These are phyloP conservation scores for Antheraea yamamai DNA, from an alignment of 2,888 invertebrate species.

Conservation along the genomic window DNA sequence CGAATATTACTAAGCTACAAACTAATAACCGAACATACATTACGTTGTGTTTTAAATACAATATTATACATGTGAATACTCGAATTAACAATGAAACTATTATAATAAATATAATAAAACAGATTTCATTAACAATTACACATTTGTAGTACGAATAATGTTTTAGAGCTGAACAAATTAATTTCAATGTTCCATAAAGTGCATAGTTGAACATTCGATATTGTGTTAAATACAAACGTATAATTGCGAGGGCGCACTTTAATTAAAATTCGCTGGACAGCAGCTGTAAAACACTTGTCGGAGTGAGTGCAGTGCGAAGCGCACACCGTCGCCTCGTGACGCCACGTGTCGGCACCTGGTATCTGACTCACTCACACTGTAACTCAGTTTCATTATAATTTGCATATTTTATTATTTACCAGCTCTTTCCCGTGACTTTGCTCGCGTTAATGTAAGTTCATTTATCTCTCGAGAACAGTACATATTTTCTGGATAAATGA, in stretches of 20 bases:
- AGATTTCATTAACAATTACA: neutral
- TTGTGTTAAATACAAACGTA: constrained; percentile 5
- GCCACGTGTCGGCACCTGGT: neutral
- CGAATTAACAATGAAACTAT: neutral
- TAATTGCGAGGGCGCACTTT: neutral
- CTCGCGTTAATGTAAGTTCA: too few species aligned
- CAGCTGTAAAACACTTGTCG: constrained; percentile 2
- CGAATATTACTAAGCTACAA: neutral
- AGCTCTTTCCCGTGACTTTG: neutral
- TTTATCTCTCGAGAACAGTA: too few species aligned
- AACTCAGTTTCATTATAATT: neutral
- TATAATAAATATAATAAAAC: neutral
- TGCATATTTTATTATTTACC: neutral
- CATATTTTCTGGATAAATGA: too few species aligned
- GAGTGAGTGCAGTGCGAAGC: constrained; percentile 2
- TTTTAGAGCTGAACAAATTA: neutral
- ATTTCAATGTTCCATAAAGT: neutral
- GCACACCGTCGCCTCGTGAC: neutral
- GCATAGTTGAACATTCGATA: neutral
- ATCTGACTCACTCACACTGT: neutral
- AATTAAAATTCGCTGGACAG: constrained; percentile 8
- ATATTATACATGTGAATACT: neutral
- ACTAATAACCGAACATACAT: too few species aligned
- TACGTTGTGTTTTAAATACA: neutral
- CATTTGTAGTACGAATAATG: neutral